Base-by-base conservation (phyloP, 2,113 vertebrate species). In the Chionis minor region DNA sequence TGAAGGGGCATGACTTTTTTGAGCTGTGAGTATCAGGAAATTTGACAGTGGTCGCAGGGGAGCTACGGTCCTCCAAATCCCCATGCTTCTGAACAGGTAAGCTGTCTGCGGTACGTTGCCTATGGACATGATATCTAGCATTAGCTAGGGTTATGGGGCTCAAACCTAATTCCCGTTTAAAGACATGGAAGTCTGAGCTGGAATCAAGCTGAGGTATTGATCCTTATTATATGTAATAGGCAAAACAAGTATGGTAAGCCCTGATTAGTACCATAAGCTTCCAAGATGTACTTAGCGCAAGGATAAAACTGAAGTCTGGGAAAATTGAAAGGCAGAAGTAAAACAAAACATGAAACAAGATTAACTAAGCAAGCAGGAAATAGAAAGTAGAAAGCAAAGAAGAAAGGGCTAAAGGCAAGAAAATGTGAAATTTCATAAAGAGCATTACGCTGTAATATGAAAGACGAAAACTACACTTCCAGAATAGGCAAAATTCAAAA, bases 81-180 rank as follows among this genome's bases (percentile, higher is more conserved):
- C 80, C 22, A 20, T 33, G 38, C 1, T 91, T 62, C 81, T 15
- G 52, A 92, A n/a, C 75, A 92, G 47, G 51, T 86, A 81, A 61
- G 28, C 33, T 77, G 38, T 28, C 80, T 54, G 93, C 67, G 77
- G 27, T 8, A 59, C 38, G 38, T 1, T 96, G 93, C 92, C 96
- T 92, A 94, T 17, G 86, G 91, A 96, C 95, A 94, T 81, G 77
- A 82, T 78, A 81, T 93, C 66, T 54, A 14, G 86, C 81, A 93
- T 86, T 91, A 97, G 80, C 81, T 23, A 27, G 79, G 92, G 94
- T 87, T 92, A 80, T 3, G 44, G 61, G 26, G 70, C 93, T 95
- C 96, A 97, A 87, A 88, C 56, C 78, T 91, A 87, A 97, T 95
- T 97, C 93, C 62, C 65, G 83, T 70, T 74, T 58, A 52, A 96